Conservation (phyloP, 1,140 invertebrate genomes). For the Brachionus paranguensis region DNA sequence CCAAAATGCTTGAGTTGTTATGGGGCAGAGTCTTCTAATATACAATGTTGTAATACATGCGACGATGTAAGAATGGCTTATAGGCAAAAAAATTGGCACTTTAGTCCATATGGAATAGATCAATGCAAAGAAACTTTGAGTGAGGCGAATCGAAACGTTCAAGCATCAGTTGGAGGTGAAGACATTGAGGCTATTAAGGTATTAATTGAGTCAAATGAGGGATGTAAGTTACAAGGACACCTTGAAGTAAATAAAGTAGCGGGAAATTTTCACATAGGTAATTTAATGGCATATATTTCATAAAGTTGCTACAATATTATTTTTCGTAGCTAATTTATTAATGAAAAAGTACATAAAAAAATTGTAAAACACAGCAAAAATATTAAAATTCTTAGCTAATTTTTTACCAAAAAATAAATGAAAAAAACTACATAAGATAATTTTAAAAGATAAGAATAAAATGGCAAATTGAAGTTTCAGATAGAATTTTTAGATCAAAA, state of each 20-base stretch:
- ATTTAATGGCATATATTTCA: neutral
- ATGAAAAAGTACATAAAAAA: too few relatives aligned
- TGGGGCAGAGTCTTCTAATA: slow-evolving; percentile 69
- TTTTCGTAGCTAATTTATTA: too few relatives aligned
- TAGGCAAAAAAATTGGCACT: slow-evolving; percentile 75
- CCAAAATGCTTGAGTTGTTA: slow-evolving; percentile 67
- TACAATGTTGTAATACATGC: slow-evolving; percentile 90
- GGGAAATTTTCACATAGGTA: slow-evolving; percentile 91
- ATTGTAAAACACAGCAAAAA: too few relatives aligned
- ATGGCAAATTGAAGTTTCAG: too few relatives aligned
- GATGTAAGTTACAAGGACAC: slow-evolving; percentile 80
- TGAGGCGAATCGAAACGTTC: neutral
- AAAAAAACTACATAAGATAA: too few relatives aligned
- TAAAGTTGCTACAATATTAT: too few relatives aligned
- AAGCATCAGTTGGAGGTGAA: neutral
- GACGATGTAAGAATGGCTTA: slow-evolving; percentile 90
- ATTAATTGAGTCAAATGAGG: slow-evolving; percentile 64
- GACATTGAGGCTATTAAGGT: slow-evolving; percentile 60
- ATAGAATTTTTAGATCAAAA: too few relatives aligned
- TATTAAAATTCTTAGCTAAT: too few relatives aligned
- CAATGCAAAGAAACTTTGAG: slow-evolving; percentile 70
- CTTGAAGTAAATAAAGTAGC: slow-evolving; percentile 89
- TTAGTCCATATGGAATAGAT: slow-evolving; percentile 68
- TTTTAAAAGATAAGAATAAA: too few relatives aligned
- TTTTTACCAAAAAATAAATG: too few relatives aligned